Evolutionary conservation across 2,888 invertebrate genomes (phyloP).

Genomic region (Charanyca ferruginea): DNA sequence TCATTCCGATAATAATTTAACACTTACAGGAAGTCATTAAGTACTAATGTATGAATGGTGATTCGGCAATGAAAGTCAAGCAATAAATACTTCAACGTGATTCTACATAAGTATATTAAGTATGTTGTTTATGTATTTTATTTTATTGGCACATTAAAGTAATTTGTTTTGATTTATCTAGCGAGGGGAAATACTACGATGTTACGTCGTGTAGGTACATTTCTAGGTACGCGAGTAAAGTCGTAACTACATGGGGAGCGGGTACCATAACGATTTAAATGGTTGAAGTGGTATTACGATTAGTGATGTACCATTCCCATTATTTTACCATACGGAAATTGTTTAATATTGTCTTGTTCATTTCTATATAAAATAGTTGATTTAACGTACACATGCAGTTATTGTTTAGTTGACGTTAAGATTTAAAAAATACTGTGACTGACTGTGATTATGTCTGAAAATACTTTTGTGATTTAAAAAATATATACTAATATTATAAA

Average conservation of each 20-base stretch:
- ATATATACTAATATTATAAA: too few species aligned
- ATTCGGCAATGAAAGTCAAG: constrained; percentile 30
- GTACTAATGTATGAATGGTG: constrained; percentile 13
- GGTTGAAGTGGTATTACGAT: background rate
- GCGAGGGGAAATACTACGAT: constrained; percentile 15
- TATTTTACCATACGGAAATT: too few species aligned
- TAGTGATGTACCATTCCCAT: too few species aligned
- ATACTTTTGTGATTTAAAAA: too few species aligned
- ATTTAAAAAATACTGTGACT: too few species aligned
- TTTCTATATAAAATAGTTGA: too few species aligned
- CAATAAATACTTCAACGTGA: constrained; percentile 15
- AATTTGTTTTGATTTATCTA: constrained; percentile 11
- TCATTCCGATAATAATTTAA: constrained; percentile 21
- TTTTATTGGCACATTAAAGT: constrained; percentile 22
- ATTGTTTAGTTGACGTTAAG: too few species aligned
- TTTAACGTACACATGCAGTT: too few species aligned
- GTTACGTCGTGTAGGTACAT: constrained; percentile 10
- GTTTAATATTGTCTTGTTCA: too few species aligned
- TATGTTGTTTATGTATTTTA: constrained; percentile 18
- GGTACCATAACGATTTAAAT: background rate
- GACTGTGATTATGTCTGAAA: too few species aligned
- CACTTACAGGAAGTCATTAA: constrained; percentile 33
- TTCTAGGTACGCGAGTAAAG: constrained; percentile 7
- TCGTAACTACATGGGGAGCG: background rate
- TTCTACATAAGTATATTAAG: constrained; percentile 10